Evolutionary conservation across 2,797 vertebrate species (phyloP), one percentile per base, ranked within the genome.

Genomic region (Melanotaenia pygmaea): DNA sequence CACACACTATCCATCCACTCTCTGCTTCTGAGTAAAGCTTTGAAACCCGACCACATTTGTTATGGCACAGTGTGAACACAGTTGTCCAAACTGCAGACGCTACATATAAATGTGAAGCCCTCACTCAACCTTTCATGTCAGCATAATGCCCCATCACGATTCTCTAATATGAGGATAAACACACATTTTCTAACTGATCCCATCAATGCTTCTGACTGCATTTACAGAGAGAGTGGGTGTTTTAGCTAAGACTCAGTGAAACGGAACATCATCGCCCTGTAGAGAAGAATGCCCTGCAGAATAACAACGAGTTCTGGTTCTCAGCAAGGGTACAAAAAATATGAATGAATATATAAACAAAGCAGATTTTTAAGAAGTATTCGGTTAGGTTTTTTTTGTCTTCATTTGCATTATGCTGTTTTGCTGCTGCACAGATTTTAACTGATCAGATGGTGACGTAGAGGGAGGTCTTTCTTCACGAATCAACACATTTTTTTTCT

Each of bases 41-140:
- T 50, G 64, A 16, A 61, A 67, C 38, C 50, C 66, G 30, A 1
- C 64, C 59, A 43, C 74, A 72, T 86, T 88, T 61, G 56, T 81
- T 76, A 69, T 64, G 72, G 82, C 77, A 71, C 10, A 32, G 66
- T 67, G 69, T 67, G 64, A 73, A 66, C 5, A 24, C 60, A 5
- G 43, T 22, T 4, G 53, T 59, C 74, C 65, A 59, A 35, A 50
- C 60, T 38, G 32, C 30, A 13, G 43, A 74, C 71, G 85, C 82
- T 80, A 86, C 74, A 70, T 78, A 60, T 67, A 53, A 85, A 84
- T 76, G 64, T 34, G 56, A 78, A 59, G 72, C 79, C 74, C 84
- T 89, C 81, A 79, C 51, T 86, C 84, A 87, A 80, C 47, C 68
- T 84, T 85, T 86, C 74, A 74, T 74, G 82, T 74, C 71, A 74